Base-by-base conservation (phyloP, 2,113 vertebrate genomes). In the Scortum barcoo region DNA sequence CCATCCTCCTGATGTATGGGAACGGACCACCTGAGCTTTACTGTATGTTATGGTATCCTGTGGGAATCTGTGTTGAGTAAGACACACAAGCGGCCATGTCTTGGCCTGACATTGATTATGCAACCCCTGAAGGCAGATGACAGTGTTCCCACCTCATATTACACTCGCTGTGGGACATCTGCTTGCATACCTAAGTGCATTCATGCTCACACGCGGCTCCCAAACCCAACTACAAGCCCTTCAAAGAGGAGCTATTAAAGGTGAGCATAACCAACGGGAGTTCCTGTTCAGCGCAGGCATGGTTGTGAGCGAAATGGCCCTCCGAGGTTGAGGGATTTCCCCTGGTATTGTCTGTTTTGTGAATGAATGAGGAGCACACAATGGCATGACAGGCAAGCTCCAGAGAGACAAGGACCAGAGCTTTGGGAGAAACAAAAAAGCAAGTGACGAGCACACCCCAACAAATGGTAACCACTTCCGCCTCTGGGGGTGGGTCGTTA, bases 351-450 rank as follows among this genome's bases (percentile, higher is more conserved):
- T 90, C 80, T 76, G 24, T 81, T 90, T 81, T 87, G 85, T 88
- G 77, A 92, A 91, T 93, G 89, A 93, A 90, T 84, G 87, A 80
- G 76, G 33, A 14, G 53, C 71, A 73, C n/a, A 93, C 87, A 90
- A 92, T 91, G 83, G 68, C n/a, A 11, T 66, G 78, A 51, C 77
- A 81, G 68, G 65, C 81, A 36, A 78, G 78, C 83, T 76, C 24
- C 50, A 72, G 57, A 87, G 79, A 80, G 80, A 86, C 68, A 80
- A 75, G 71, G 51, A 83, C 76, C 30, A 81, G 68, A 87, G 84
- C 78, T 87, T 84, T 66, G 42, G 53, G 14, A 38, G 56, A 28
- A 68, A 85, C 68, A 81, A 74, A 69, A 69, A 75, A 76, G 10
- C 13, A 50, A 74, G 46, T 40, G 56, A 84, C 42, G 70, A 33